A percentile compares a stretch with the other conserved stretches of the same genome.
Evolutionary conservation across 2,888 invertebrate genomes (phyloP).

Genomic region (Caprella mutica): DNA sequence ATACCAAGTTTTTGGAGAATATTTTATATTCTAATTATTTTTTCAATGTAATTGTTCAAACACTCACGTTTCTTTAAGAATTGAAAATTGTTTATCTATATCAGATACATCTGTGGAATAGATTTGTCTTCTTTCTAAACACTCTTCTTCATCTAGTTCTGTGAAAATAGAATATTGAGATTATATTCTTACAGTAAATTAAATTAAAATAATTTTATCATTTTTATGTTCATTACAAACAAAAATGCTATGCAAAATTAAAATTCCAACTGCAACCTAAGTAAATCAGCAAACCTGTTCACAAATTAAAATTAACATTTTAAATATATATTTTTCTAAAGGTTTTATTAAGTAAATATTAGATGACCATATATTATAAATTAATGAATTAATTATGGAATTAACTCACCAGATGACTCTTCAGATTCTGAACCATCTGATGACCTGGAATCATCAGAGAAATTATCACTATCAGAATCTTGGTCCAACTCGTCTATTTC

Average conservation of each 20-base stretch:
- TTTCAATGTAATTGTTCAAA: too few relatives aligned
- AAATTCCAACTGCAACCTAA: not conserved
- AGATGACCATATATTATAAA: too few relatives aligned
- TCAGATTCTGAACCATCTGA: too few relatives aligned
- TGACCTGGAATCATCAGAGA: too few relatives aligned
- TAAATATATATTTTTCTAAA: too few relatives aligned
- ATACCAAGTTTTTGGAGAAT: too few relatives aligned
- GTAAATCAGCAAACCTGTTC: not conserved
- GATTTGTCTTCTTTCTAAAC: conserved; percentile 43
- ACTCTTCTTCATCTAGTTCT: conserved; percentile 19
- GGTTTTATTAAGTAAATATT: too few relatives aligned
- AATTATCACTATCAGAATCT: too few relatives aligned
- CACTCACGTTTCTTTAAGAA: conserved; percentile 69
- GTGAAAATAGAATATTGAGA: not conserved
- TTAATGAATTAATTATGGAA: too few relatives aligned
- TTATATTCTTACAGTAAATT: not conserved
- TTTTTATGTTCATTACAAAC: not conserved
- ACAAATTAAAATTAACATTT: not conserved
- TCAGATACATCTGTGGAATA: conserved; percentile 76
- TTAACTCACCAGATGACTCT: too few relatives aligned
- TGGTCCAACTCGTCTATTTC: too few relatives aligned
- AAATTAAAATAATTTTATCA: not conserved
- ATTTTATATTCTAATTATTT: too few relatives aligned
- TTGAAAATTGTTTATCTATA: conserved; percentile 74
- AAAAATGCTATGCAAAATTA: not conserved